Percentiles rank a stretch among this genome's conserved stretches.
phyloP scores from a whole-genome alignment of 2,113 vertebrate species.

The Nycticorax nycticorax region DNA sequence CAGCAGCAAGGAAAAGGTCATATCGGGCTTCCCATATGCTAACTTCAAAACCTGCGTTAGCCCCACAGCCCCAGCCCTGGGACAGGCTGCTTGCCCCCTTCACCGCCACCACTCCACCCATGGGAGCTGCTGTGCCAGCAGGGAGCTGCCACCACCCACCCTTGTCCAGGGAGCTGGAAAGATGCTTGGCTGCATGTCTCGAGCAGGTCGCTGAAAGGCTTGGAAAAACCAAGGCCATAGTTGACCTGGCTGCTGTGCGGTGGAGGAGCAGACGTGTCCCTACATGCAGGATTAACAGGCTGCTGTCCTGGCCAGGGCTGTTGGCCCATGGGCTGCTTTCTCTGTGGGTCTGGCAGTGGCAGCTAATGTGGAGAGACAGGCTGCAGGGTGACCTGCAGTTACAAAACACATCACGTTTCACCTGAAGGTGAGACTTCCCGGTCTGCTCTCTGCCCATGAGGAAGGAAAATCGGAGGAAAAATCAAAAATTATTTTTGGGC shows the following conservation, averaged over 20 bases:
- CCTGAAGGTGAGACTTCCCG: background rate
- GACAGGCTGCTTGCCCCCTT: background rate
- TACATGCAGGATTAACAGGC: background rate
- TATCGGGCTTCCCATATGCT: background rate
- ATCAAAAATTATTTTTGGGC: background rate
- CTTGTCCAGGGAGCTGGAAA: background rate
- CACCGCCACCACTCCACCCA: rapidly evolving
- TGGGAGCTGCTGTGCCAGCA: rapidly evolving
- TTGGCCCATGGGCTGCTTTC: rapidly evolving
- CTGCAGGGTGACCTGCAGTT: background rate
- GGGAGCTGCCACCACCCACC: rapidly evolving
- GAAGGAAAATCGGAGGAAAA: background rate
- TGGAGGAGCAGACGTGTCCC: background rate
- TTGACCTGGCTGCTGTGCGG: background rate
- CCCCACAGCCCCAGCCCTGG: rapidly evolving
- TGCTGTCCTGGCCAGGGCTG: background rate
- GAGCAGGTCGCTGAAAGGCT: background rate
- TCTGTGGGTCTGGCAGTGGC: background rate
- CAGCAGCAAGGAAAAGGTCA: background rate
- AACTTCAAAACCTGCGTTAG: background rate
- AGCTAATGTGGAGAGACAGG: background rate
- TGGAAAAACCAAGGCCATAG: background rate
- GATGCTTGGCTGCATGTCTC: background rate
- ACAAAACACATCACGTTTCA: background rate
- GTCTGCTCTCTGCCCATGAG: background rate